Evolutionary conservation across 2,888 invertebrate genomes (phyloP).

Genomic region (Geotrupes spiniger): DNA sequence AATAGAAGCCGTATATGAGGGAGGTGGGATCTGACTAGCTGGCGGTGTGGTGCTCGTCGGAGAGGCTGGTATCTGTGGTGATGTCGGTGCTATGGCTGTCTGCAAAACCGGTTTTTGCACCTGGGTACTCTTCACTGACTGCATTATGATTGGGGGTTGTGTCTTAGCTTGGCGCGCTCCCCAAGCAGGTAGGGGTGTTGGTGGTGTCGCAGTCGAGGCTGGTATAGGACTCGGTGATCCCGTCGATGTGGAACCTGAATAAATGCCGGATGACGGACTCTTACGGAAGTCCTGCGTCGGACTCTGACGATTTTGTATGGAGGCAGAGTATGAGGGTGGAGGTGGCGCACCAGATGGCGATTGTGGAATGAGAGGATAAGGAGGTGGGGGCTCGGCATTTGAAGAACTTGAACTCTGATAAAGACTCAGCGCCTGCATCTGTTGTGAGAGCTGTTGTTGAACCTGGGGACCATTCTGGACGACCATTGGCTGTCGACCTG

Average conservation of each 20-base stretch:
- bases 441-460: conserved; percentile 83
- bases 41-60: conserved; percentile 42
- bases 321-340: conserved; percentile 82
- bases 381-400: conserved; percentile 60
- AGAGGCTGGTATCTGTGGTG: conserved; percentile 62
- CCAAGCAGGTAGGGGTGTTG: conserved; percentile 81
- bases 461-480: conserved; percentile 76
- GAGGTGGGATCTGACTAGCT: conserved; percentile 66
- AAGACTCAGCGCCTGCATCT: conserved; percentile 81
- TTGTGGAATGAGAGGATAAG: conserved; percentile 55
- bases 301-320: conserved; percentile 83
- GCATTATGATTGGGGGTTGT: conserved; percentile 94
- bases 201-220: conserved; percentile 61
- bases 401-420: conserved; percentile 63
- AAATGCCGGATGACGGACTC: conserved; percentile 83
- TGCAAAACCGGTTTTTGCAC: conserved; percentile 93
- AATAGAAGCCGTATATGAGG: conserved; percentile 77
- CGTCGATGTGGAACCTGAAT: conserved; percentile 78
- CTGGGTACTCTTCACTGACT: conserved; percentile 93
- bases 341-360: conserved; percentile 61
- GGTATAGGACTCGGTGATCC: conserved; percentile 78
- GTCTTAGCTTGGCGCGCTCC: conserved; percentile 83
- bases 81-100: conserved; percentile 90
- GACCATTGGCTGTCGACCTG: conserved; percentile 71
- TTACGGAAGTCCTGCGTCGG: conserved; percentile 78